Evolutionary conservation across 2,113 vertebrate species (phyloP).

Genomic region (Lepidothrix coronata): DNA sequence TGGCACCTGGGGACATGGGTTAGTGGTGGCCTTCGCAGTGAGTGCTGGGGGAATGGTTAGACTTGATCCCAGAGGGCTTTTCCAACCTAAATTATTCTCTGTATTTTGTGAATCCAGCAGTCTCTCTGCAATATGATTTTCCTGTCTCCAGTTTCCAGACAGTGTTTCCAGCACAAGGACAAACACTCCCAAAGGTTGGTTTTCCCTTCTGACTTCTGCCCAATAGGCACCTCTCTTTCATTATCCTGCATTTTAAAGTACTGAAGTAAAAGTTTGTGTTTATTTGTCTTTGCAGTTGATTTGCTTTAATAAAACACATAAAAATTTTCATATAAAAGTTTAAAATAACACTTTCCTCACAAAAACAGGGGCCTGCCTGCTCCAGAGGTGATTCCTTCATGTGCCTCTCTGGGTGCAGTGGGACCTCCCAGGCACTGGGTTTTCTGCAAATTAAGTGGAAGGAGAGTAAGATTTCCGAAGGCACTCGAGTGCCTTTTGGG

Average conservation of each 20-base stretch:
- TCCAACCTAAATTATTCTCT: neutral
- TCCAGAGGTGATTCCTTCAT: neutral
- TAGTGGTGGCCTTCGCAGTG: neutral
- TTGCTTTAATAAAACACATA: neutral
- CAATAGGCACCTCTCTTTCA: neutral
- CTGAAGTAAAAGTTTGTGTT: neutral
- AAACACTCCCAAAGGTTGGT: neutral
- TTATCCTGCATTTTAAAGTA: neutral
- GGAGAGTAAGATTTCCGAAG: neutral
- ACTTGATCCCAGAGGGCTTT: neutral
- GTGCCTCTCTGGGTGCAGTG: neutral
- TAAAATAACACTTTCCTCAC: neutral
- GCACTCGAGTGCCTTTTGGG: neutral
- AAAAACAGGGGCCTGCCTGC: neutral
- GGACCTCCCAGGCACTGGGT: neutral
- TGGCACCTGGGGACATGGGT: neutral
- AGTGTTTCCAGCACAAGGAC: neutral
- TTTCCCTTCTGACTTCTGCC: neutral
- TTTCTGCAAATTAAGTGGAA: neutral
- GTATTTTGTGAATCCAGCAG: neutral
- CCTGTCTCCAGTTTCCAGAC: neutral
- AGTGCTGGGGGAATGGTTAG: neutral
- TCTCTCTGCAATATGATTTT: neutral
- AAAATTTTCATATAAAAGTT: neutral
- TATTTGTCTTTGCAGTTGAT: neutral